Conservation (phyloP, 2,888 invertebrate genomes). For the Frankliniella intonsa region DNA sequence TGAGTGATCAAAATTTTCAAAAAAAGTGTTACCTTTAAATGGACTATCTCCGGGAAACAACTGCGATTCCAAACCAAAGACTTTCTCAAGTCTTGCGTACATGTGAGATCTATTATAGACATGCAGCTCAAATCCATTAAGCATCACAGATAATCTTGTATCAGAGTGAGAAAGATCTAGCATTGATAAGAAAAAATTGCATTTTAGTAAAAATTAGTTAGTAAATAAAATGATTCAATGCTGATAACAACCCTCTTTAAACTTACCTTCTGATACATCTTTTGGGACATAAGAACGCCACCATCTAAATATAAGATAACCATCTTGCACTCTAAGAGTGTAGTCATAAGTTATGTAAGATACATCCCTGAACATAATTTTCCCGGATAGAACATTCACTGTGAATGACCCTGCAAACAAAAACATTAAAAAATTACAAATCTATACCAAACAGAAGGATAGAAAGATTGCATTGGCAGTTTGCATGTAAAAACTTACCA, state of each 20-base stretch:
- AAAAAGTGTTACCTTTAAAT: slow-evolving; percentile 29
- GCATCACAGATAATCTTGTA: slow-evolving; percentile 80
- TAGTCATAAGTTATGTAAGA: slow-evolving; percentile 92
- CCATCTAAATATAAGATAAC: slow-evolving; percentile 96
- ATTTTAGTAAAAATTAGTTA: slow-evolving; percentile 35
- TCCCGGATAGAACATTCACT: slow-evolving; percentile 91
- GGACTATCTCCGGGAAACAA: slow-evolving; percentile 55
- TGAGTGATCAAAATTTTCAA: not conserved
- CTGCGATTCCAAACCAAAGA: slow-evolving; percentile 77
- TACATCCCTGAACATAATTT: slow-evolving; percentile 96
- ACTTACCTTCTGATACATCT: slow-evolving; percentile 85
- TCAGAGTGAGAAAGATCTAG: slow-evolving; percentile 92
- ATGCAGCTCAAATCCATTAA: slow-evolving; percentile 93
- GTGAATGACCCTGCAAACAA: slow-evolving; percentile 79
- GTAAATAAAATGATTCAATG: slow-evolving; percentile 31
- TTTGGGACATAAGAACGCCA: slow-evolving; percentile 95
- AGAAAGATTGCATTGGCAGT: not conserved
- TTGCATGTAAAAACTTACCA: slow-evolving; percentile 53
- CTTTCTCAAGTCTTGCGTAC: slow-evolving; percentile 80
- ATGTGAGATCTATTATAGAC: slow-evolving; percentile 88
- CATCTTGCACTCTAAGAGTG: slow-evolving; percentile 89
- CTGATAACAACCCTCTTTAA: not conserved
- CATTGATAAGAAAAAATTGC: slow-evolving; percentile 40
- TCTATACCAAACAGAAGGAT: not conserved
- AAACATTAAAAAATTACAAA: not conserved